Evolutionary conservation across 2,888 invertebrate species (phyloP), one percentile per base, ranked within the genome.

Genomic region (Catocala nupta): DNA sequence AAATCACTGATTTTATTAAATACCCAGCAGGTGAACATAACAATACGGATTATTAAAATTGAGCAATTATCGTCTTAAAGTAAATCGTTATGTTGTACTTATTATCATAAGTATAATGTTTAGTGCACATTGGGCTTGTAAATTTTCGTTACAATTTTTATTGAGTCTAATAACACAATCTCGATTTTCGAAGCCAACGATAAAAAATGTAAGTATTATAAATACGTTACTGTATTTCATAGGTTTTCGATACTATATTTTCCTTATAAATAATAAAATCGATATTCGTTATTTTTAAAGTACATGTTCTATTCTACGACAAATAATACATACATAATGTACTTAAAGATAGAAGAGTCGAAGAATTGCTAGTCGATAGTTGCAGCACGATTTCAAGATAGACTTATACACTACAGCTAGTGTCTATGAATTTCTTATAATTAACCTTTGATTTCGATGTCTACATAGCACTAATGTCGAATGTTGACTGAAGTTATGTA

Each of bases 221-320:
- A 73, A 78, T 77, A 82, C 77, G 68, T 76, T 77, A 75, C 70
- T 81, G 81, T 76, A 76, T 70, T 71, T 73, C 59, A 74, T 81
- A 78, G 67, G 80, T 80, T 78, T 80, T 72, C 75, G 72, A 71
- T 75, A 73, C 77, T 82, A 81, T 81, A 73, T 75, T 75, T 70
- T 82, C 82, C 90, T 89, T 91, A 91, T 83, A 86, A 87, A 88
- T 90, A 90, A 88, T 91, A 92, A 92, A 92, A 92, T 93, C 92
- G 91, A 89, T 90, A 88, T 84, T 83, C 81, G 81, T 85, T 78
- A 81, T 81, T 81, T 25, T 82, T 84, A 82, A 82, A 85, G 87
- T 91, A 91, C 92, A 92, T 93, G 93, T 93, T 93, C 93, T 92
- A 93, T 93, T 93, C 93, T 92, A 92, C 93, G 93, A 93, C 93